A percentile compares a stretch with the other conserved stretches of the same genome.
Conservation (phyloP, 2,888 invertebrate species). For the Melitaea athalia region DNA sequence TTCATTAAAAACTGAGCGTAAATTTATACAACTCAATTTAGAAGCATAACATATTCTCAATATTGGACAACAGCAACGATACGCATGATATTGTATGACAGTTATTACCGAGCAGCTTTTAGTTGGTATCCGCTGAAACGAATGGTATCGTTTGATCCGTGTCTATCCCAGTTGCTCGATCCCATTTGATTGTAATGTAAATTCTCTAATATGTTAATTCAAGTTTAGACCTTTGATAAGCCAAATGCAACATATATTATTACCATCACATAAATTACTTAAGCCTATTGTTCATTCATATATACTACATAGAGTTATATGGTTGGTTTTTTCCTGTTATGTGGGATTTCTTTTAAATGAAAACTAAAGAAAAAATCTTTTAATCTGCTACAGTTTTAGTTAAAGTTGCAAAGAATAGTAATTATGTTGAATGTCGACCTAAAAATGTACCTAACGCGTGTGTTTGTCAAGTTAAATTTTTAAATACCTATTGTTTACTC, state of each 20-base stretch:
- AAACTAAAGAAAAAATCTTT: background rate
- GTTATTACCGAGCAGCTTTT: constrained; percentile 12
- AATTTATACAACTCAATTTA: constrained; percentile 21
- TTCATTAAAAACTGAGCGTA: constrained; percentile 8
- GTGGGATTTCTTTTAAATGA: background rate
- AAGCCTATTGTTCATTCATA: background rate
- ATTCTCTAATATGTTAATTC: constrained; percentile 40
- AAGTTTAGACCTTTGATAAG: constrained; percentile 15
- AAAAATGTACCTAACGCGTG: too few species aligned
- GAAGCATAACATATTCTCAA: constrained; percentile 21
- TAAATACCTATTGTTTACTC: too few species aligned
- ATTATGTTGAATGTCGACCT: too few species aligned
- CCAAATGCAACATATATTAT: constrained; percentile 5
- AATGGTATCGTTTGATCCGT: constrained; percentile 25
- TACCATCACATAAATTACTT: background rate
- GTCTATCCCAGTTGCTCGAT: constrained; percentile 29
- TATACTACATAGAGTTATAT: background rate
- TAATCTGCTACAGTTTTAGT: too few species aligned
- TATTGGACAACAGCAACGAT: constrained; percentile 16
- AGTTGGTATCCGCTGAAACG: constrained; percentile 19
- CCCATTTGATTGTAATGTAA: constrained; percentile 37
- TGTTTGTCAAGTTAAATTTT: too few species aligned
- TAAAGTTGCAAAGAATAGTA: too few species aligned
- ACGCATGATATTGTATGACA: constrained; percentile 13
- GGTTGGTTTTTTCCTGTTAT: background rate